Percentiles rank a stretch among this genome's conserved stretches.
Evolutionary conservation across 2,113 vertebrate species (phyloP).

Genomic region (Burhinus oedicnemus): DNA sequence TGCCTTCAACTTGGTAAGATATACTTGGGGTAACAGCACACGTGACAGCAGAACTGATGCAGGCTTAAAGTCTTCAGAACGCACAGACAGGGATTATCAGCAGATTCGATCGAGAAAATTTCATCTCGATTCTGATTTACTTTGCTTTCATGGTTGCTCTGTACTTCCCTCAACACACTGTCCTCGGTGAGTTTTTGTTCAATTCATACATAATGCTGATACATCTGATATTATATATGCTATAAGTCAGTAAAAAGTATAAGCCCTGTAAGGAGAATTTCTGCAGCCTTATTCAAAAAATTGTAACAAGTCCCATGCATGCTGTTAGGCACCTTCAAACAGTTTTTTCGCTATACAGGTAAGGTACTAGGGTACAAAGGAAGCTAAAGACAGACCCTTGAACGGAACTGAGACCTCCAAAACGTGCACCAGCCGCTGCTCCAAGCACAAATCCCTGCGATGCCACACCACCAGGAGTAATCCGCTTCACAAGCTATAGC

Average conservation of each 20-base stretch:
- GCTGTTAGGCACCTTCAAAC: not conserved
- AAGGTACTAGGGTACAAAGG: not conserved
- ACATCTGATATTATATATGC: not conserved
- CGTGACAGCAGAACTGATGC: not conserved
- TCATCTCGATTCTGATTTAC: not conserved
- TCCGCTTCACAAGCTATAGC: not conserved
- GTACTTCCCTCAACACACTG: not conserved
- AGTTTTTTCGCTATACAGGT: not conserved
- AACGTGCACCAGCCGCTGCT: not conserved
- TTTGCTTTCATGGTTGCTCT: not conserved
- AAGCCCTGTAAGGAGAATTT: not conserved
- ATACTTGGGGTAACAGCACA: not conserved
- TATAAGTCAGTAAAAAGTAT: not conserved
- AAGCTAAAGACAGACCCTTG: not conserved
- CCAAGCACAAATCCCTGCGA: not conserved
- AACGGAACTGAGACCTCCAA: not conserved
- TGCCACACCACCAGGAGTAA: not conserved
- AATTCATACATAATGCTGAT: not conserved
- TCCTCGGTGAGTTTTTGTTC: not conserved
- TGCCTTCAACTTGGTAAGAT: not conserved
- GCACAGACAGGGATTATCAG: not conserved
- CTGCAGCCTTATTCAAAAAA: not conserved
- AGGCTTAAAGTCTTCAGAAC: not conserved
- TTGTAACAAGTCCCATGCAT: rapidly evolving
- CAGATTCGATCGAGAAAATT: not conserved